phyloP scores from a whole-genome alignment of 2,888 invertebrate genomes.

The Ectobius pallidus region DNA sequence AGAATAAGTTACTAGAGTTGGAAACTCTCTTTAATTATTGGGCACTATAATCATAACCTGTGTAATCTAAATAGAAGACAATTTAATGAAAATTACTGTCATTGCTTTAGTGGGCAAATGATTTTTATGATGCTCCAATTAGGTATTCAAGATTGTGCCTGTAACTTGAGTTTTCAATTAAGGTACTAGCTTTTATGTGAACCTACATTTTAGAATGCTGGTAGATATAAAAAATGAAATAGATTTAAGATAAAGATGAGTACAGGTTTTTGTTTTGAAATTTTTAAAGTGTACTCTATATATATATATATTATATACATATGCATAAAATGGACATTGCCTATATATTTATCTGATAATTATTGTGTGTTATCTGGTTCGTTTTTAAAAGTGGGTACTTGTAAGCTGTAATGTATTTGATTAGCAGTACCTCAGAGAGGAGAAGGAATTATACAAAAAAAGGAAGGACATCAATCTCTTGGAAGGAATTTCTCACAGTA shows the following conservation, averaged over 20 bases:
- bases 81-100: no score
- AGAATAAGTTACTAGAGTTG: no score
- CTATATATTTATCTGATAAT: constrained; percentile 13
- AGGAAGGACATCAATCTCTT: background rate
- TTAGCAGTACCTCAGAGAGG: no score
- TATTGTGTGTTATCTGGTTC: constrained; percentile 32
- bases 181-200: constrained; percentile 7
- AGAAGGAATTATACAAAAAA: constrained; percentile 18
- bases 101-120: no score
- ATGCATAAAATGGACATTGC: constrained; percentile 22
- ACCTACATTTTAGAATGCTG: constrained; percentile 10
- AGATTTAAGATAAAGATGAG: constrained; percentile 16
- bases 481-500: constrained; percentile 21
- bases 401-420: constrained; percentile 25
- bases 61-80: no score
- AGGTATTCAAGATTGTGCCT: constrained; percentile 26
- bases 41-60: no score
- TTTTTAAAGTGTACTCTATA: constrained; percentile 17
- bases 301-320: background rate
- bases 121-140: background rate
- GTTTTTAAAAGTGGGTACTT: constrained; percentile 24
- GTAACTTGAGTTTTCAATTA: constrained; percentile 22
- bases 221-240: constrained; percentile 9
- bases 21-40: no score
- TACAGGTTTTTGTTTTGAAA: background rate